These are phyloP conservation scores for Drosophila auraria DNA, from an alignment of 1,140 invertebrate species.

Conservation along the genomic window DNA sequence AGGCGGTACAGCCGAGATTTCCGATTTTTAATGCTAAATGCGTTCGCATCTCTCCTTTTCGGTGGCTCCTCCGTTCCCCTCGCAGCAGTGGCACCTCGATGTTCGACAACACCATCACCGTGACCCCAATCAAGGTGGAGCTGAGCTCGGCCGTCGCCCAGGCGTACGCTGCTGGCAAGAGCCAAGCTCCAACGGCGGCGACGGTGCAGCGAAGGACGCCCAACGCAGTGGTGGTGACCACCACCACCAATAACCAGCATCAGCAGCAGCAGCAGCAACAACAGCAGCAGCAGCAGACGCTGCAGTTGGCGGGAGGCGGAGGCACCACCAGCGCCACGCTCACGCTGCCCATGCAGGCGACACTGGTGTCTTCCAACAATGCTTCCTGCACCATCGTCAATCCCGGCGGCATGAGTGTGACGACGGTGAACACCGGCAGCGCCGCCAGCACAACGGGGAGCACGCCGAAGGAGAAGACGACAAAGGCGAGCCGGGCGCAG, in stretches of 20 bases:
- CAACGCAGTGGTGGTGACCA: constrained; percentile 52
- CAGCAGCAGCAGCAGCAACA: constrained; percentile 34
- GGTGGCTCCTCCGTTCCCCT: background rate
- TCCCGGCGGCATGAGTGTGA: constrained; percentile 57
- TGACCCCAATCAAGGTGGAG: constrained; percentile 74
- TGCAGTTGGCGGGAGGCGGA: constrained; percentile 9
- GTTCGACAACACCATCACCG: constrained; percentile 77
- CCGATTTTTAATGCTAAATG: constrained; percentile 27
- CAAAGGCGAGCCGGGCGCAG: constrained; percentile 53
- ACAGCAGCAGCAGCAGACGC: constrained; percentile 19
- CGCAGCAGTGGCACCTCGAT: constrained; percentile 63
- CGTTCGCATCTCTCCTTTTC: constrained; percentile 18
- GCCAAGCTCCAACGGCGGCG: constrained; percentile 7
- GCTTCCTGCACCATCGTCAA: constrained; percentile 29
- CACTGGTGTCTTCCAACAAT: constrained; percentile 35
- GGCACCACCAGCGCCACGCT: constrained; percentile 30
- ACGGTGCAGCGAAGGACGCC: constrained; percentile 32
- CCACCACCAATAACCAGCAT: constrained; percentile 23
- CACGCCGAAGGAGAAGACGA: constrained; percentile 56
- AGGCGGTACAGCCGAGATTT: constrained; percentile 55
- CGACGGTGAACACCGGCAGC: constrained; percentile 9
- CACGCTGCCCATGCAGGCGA: constrained; percentile 57
- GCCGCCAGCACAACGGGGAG: constrained; percentile 1
- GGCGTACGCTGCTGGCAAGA: constrained; percentile 21
- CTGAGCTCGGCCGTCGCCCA: constrained; percentile 39